phyloP scores from a whole-genome alignment of 2,797 vertebrate genomes.

The Alfaro cultratus region DNA sequence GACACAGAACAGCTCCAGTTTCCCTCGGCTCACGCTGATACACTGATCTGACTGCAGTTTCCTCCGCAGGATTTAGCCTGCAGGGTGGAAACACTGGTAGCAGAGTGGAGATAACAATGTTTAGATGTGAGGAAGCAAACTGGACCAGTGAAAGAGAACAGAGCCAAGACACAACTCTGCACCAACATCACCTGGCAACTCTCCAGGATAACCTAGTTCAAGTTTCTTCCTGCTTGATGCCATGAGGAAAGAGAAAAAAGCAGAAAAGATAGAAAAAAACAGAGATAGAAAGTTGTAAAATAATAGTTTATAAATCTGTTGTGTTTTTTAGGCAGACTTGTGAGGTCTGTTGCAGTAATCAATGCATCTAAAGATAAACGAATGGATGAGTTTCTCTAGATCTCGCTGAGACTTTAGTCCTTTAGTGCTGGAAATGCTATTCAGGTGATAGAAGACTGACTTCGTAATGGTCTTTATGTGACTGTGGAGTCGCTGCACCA shows the following conservation, averaged over 20 bases:
- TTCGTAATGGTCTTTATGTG: no score
- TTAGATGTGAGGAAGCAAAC: conserved; percentile 68
- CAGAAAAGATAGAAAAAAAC: not conserved
- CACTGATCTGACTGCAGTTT: conserved; percentile 46
- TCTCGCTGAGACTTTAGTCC: no score
- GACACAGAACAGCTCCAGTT: conserved; percentile 31
- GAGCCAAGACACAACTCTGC: conserved; percentile 61
- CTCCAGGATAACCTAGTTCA: conserved; percentile 74
- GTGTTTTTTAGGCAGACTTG: no score
- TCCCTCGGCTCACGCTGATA: conserved; percentile 26
- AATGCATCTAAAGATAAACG: no score
- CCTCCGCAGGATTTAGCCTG: conserved; percentile 27
- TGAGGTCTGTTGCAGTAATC: no score
- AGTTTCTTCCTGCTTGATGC: conserved; percentile 63
- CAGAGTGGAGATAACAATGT: conserved; percentile 68
- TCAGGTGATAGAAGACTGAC: no score
- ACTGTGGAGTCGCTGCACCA: no score
- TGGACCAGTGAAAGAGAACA: conserved; percentile 63
- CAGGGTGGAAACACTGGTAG: conserved; percentile 11
- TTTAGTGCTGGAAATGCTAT: no score
- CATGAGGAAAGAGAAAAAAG: conserved; percentile 43
- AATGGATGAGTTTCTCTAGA: no score
- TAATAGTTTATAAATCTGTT: no score
- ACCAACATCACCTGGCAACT: conserved; percentile 67
- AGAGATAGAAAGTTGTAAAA: not conserved